Evolutionary conservation across 2,797 vertebrate genomes (phyloP), one percentile per base, ranked within the genome.

Genomic region (Melanogrammus aeglefinus): DNA sequence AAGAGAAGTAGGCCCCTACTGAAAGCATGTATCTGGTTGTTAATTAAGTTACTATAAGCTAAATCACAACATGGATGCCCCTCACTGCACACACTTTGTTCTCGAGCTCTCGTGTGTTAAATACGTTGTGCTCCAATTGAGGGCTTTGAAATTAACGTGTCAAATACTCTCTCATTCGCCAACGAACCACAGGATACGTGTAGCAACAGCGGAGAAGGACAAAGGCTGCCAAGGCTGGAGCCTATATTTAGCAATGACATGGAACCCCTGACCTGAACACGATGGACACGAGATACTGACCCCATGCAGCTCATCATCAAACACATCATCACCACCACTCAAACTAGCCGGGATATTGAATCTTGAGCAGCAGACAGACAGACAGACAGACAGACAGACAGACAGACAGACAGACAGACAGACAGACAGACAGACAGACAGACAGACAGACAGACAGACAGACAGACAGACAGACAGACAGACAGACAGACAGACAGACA

Each of bases 31-130:
- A 16, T 18, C 18, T 10, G 18, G 47, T 51, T 5, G 14, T 51
- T 51, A 16, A 51, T 10, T 10, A 3, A 13, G 7, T 41, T 12
- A 12, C 7, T 41, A 12, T 41, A 14, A 27, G 84, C 85, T 80
- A 85, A 88, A 87, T 92, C 89, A 88, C 78, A 82, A 87, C 86
- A 76, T 87, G 80, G 82, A 79, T 88, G 86, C 82, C n/a, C 57
- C 35, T 31, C 75, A 75, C 24, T 6, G 9, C 4, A 3, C 33
- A 33, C 66, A 18, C 76, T 38, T 33, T 72, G 3, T 12, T 69
- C 29, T 39, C 51, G 39, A 6, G 0, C 63, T 78, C 76, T 51
- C 74, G 29, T 71, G 38, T 83, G 66, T 69, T 69, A 4, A 10
- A 4, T 2, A 51, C 47, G 2, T 18, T 51, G 16, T 18, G 47